Conservation (phyloP, 37 sponge, comb jelly and placozoan genomes). For the Bolinopsis microptera region DNA sequence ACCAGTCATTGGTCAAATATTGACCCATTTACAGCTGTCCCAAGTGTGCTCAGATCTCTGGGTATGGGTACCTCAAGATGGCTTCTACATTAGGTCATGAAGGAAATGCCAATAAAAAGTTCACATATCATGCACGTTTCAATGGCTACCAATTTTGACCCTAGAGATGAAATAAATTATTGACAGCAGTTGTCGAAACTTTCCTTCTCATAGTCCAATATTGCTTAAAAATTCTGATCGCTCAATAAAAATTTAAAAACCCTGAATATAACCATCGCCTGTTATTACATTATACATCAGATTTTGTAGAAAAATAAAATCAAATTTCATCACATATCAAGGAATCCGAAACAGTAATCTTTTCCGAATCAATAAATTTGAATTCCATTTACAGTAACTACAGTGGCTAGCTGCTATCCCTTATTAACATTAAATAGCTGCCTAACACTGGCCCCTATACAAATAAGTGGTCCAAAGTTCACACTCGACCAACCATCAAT, state of each 20-base stretch:
- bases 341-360: constrained; percentile 2
- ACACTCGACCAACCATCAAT: background rate
- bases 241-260: constrained; percentile 50
- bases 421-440: constrained; percentile 14
- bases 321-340: constrained; percentile 19
- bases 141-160: background rate
- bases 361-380: background rate
- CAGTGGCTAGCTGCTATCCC: background rate
- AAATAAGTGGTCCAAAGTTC: background rate
- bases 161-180: background rate
- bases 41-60: too few species aligned
- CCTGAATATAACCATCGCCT: constrained; percentile 38
- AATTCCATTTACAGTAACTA: background rate
- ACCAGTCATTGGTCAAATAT: too few species aligned
- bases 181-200: too few species aligned
- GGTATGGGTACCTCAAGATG: too few species aligned
- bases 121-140: too few species aligned
- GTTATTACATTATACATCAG: constrained; percentile 1
- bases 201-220: background rate
- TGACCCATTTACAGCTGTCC: too few species aligned
- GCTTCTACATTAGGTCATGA: too few species aligned
- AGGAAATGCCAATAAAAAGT: too few species aligned
- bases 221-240: constrained; percentile 57
- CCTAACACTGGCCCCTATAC: background rate
- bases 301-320: constrained; percentile 56